phyloP scores from a whole-genome alignment of 2,113 vertebrate species.

The Plecotus auritus region DNA sequence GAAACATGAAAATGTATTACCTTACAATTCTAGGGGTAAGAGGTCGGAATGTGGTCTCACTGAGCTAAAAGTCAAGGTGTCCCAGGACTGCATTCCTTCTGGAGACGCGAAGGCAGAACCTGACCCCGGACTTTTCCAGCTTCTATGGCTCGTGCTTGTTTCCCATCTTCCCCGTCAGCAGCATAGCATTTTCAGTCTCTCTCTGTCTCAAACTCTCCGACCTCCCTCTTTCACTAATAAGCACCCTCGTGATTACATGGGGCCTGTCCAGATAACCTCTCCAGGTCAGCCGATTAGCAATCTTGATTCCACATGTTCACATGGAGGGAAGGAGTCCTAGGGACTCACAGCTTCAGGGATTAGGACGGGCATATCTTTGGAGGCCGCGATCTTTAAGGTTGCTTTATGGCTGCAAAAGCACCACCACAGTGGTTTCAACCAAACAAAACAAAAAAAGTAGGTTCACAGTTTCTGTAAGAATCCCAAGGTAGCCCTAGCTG shows the following conservation, averaged over 20 bases:
- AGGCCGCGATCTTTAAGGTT: neutral
- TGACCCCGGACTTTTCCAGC: neutral
- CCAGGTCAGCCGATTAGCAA: neutral
- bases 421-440: neutral
- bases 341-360: neutral
- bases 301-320: neutral
- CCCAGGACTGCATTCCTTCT: neutral
- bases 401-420: neutral
- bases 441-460: neutral
- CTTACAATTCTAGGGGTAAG: neutral
- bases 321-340: too few relatives aligned
- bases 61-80: neutral
- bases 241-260: neutral
- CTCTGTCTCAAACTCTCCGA: too few relatives aligned
- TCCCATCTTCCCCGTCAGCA: neutral
- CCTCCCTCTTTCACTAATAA: neutral
- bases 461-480: neutral
- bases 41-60: neutral
- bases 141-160: fast-evolving
- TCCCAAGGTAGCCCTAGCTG: neutral
- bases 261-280: neutral
- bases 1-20: neutral
- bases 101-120: neutral
- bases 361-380: neutral
- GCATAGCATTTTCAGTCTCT: neutral